These are phyloP conservation scores for Furcifer pardalis DNA, from an alignment of 2,797 vertebrate species.

Conservation along the genomic window DNA sequence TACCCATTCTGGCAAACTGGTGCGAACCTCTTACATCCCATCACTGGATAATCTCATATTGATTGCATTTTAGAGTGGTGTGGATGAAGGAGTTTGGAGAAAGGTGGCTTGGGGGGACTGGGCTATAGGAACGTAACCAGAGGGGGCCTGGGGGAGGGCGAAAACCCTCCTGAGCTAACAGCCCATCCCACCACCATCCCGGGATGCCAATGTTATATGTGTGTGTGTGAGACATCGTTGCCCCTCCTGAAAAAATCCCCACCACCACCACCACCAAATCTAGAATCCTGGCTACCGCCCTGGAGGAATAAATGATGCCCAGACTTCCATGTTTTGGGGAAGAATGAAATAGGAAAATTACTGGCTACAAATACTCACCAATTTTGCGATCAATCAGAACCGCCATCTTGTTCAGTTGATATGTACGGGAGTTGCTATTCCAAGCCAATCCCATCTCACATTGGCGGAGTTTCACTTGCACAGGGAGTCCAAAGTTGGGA, in stretches of 20 bases:
- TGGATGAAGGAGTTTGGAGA: background rate
- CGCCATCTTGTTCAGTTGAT: slow-evolving; percentile 43
- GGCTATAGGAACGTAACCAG: too few species aligned
- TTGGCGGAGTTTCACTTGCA: slow-evolving; percentile 26
- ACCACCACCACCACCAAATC: too few species aligned
- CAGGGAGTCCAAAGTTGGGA: background rate
- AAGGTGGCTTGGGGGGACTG: too few species aligned
- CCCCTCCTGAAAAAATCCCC: too few species aligned
- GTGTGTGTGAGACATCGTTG: background rate
- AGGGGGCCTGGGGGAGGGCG: too few species aligned
- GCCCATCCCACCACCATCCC: too few species aligned
- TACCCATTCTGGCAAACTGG: too few species aligned
- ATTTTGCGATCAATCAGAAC: slow-evolving; percentile 21
- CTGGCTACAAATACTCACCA: slow-evolving; percentile 17
- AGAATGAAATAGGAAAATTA: background rate
- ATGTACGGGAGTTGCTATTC: slow-evolving; percentile 38
- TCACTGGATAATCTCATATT: background rate
- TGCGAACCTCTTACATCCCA: too few species aligned
- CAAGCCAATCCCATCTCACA: slow-evolving; percentile 31
- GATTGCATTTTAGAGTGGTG: background rate
- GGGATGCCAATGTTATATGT: too few species aligned
- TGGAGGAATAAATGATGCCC: too few species aligned
- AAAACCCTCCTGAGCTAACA: too few species aligned
- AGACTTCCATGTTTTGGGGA: background rate
- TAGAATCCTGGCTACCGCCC: too few species aligned